Base-by-base conservation (phyloP, 2,797 vertebrate species). In the Platalea minor region DNA sequence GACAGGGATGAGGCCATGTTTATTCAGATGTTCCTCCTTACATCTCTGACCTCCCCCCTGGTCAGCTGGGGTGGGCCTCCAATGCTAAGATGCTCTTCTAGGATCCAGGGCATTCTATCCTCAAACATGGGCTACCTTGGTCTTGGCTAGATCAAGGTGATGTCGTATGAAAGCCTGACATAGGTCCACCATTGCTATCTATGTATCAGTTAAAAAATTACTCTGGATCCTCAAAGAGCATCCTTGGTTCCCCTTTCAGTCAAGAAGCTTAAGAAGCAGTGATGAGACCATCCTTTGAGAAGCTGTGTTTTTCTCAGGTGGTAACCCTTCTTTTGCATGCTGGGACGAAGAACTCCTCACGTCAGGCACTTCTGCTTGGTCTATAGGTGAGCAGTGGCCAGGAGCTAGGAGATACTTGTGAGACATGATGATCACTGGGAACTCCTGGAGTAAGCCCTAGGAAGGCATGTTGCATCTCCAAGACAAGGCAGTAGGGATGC, bases 1-100 rank as follows among this genome's bases (percentile, higher is more conserved):
- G 86, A 48, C 65, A 91, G 87, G 78, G 59, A 91, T 10, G 64
- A 87, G 72, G 41, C 88, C 4, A 1, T 69, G 85, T 91, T 91
- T 91, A 74, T 91, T 96, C 95, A 94, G 67, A 84, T 89, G 43
- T 79, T 90, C 67, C 76, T 81, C 53, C 64, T 93, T 59, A 79
- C 1, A 2, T 53, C 45, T 93, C 77, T 84, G 87, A 89, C 76
- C 82, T 91, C 35, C 39, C 0, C 1, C n/a, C 74, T 0, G 14
- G 51, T 82, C 90, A 93, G 75, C 74, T 80, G 72, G 4, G 14
- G 13, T 74, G 64, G 26, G 28, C 28, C 60, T 89, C 75, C 60
- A 43, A 54, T 70, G 39, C 46, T 73, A 24, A 84, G 65, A 9
- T 63, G 57, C 18, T 68, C 17, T 83, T 63, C 31, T 13, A 41